Conservation (phyloP, 2,888 invertebrate species). For the Zaprionus bogoriensis region DNA sequence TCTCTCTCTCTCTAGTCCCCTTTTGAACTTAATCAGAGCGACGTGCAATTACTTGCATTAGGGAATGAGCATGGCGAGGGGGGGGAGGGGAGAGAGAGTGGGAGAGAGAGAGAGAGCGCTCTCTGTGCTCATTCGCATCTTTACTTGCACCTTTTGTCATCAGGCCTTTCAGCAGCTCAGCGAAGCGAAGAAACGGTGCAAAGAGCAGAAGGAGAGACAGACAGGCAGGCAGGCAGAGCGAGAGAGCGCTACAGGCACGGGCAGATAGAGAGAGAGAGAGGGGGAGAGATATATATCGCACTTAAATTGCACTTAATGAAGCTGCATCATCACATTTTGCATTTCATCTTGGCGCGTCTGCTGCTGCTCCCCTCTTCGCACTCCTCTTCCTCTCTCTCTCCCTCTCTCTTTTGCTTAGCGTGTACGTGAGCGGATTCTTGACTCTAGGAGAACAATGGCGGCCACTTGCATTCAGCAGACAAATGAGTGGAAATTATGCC, state of each 20-base stretch:
- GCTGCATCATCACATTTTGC: conserved; percentile 78
- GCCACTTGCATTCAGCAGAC: conserved; percentile 74
- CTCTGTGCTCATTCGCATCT: conserved; percentile 50
- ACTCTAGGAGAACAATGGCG: conserved; percentile 58
- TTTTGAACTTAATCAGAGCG: conserved; percentile 67
- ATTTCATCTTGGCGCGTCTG: conserved; percentile 45
- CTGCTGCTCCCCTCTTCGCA: neutral
- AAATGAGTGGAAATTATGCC: conserved; percentile 78
- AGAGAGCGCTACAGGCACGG: neutral
- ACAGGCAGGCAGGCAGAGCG: conserved; percentile 3
- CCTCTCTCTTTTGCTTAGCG: neutral
- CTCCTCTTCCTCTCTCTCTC: neutral
- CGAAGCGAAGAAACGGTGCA: conserved; percentile 23
- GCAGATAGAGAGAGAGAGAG: neutral
- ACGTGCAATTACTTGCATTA: conserved; percentile 77
- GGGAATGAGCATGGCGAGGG: conserved; percentile 31
- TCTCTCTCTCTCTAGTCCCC: neutral
- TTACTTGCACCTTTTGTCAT: conserved; percentile 69
- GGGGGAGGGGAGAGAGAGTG: neutral
- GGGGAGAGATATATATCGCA: conserved; percentile 71
- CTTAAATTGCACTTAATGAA: conserved; percentile 77
- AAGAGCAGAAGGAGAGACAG: neutral
- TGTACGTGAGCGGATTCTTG: conserved; percentile 68
- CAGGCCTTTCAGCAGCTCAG: conserved; percentile 66
- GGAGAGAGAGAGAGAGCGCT: neutral